Conservation (phyloP, 2,888 invertebrate genomes). For the Marasmarcha lunaedactyla region DNA sequence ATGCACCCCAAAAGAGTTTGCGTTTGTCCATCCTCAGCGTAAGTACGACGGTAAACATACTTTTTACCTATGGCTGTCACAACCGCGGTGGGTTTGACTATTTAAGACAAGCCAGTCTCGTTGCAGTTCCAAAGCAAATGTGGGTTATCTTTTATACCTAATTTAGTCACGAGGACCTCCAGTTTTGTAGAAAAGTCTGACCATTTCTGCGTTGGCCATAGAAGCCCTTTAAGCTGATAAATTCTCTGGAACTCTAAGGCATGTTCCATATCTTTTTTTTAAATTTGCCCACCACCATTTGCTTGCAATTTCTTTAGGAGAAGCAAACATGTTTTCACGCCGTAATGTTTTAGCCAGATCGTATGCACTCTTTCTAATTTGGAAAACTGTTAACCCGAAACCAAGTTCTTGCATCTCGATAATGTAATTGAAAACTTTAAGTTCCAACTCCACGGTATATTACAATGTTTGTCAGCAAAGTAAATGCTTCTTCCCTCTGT, state of each 20-base stretch:
- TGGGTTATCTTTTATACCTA: conserved; percentile 1
- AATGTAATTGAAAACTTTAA: not conserved
- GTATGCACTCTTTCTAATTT: conserved; percentile 2
- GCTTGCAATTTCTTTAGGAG: not conserved
- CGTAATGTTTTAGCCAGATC: not conserved
- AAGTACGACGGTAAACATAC: not conserved
- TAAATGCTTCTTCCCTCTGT: not conserved
- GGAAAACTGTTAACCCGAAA: conserved; percentile 1
- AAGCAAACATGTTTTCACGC: conserved; percentile 1
- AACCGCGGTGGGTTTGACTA: conserved; percentile 1
- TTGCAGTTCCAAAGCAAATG: conserved; percentile 1
- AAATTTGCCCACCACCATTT: not conserved
- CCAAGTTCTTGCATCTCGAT: conserved; percentile 1
- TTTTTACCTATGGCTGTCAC: not conserved
- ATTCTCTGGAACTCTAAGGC: conserved; percentile 2
- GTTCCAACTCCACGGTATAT: not conserved
- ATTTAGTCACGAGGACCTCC: conserved; percentile 1
- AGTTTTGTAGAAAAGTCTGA: conserved; percentile 3
- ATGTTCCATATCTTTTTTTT: not conserved
- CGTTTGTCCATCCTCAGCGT: conserved; percentile 2
- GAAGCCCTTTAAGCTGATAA: not conserved
- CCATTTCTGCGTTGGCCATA: conserved; percentile 1
- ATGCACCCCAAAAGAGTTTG: conserved; percentile 1
- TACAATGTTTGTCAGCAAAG: not conserved
- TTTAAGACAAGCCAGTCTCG: conserved; percentile 1